Evolutionary conservation across 1,140 invertebrate species (phyloP).

Genomic region (Pachypsylla venusta): DNA sequence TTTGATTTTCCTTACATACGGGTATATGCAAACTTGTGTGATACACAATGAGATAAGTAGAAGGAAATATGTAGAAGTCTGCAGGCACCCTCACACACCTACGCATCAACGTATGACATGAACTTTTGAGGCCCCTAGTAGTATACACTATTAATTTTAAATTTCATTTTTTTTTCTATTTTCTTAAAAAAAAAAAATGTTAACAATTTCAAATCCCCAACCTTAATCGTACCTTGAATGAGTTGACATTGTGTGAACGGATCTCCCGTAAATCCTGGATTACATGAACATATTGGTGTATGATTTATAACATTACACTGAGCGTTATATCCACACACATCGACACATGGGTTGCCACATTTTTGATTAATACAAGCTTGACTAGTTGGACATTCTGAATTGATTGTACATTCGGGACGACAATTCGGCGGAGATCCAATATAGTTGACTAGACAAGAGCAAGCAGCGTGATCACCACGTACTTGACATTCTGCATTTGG

Average conservation of each 20-base stretch:
- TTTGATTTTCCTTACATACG: too few relatives aligned
- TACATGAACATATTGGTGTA: conserved; percentile 55
- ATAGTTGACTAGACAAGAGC: conserved; percentile 32
- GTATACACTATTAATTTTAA: too few relatives aligned
- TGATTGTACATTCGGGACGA: conserved; percentile 56
- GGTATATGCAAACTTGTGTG: too few relatives aligned
- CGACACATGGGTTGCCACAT: conserved; percentile 58
- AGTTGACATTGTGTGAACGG: conserved; percentile 48
- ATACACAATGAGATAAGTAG: too few relatives aligned
- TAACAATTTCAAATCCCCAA: too few relatives aligned
- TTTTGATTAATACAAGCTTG: conserved; percentile 54
- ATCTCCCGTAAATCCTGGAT: conserved; percentile 54
- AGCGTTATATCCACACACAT: conserved; percentile 56
- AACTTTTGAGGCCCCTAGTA: too few relatives aligned
- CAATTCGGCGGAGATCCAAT: conserved; percentile 50
- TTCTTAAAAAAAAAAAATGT: too few relatives aligned
- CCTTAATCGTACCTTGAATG: conserved; percentile 21
- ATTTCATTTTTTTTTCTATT: too few relatives aligned
- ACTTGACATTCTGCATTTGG: conserved; percentile 39
- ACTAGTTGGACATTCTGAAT: conserved; percentile 52
- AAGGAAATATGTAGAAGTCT: too few relatives aligned
- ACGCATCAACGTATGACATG: too few relatives aligned
- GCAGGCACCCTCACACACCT: too few relatives aligned
- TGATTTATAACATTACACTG: conserved; percentile 57
- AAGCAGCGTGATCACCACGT: conserved; percentile 35